Conservation (phyloP, 2,888 invertebrate genomes). For the Escarpia spicata region DNA sequence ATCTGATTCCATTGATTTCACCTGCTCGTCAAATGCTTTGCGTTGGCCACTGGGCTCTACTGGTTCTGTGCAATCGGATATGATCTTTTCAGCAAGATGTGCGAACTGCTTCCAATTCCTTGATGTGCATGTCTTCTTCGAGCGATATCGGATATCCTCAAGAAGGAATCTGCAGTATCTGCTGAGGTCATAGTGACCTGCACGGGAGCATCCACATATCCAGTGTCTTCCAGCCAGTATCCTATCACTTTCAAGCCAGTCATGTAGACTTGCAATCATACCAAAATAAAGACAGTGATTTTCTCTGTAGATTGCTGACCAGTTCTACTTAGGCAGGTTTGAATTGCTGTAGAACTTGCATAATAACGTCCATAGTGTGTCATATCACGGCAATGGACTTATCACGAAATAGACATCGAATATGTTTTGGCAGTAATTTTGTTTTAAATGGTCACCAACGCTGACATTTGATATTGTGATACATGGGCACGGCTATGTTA, state of each 20-base stretch:
- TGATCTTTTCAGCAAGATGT: background rate
- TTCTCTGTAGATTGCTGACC: background rate
- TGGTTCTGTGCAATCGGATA: background rate
- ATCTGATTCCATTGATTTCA: conserved; percentile 27
- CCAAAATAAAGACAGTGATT: conserved; percentile 14
- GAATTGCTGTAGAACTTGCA: background rate
- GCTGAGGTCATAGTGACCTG: background rate
- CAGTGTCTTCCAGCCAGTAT: background rate
- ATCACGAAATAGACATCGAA: too few species aligned
- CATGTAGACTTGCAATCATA: conserved; percentile 7
- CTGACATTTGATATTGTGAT: too few species aligned
- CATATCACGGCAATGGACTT: too few species aligned
- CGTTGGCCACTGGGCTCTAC: background rate
- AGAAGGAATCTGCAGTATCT: conserved; percentile 6
- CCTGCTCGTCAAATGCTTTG: conserved; percentile 30
- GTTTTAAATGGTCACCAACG: too few species aligned
- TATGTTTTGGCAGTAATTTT: too few species aligned
- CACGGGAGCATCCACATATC: too few species aligned
- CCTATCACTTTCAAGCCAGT: background rate
- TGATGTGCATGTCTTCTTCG: background rate
- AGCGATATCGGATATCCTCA: background rate
- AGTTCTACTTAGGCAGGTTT: background rate
- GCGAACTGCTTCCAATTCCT: background rate
- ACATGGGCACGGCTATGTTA: too few species aligned
- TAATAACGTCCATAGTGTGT: too few species aligned